phyloP scores from a whole-genome alignment of 2,888 invertebrate species.

The Protophormia terraenovae region DNA sequence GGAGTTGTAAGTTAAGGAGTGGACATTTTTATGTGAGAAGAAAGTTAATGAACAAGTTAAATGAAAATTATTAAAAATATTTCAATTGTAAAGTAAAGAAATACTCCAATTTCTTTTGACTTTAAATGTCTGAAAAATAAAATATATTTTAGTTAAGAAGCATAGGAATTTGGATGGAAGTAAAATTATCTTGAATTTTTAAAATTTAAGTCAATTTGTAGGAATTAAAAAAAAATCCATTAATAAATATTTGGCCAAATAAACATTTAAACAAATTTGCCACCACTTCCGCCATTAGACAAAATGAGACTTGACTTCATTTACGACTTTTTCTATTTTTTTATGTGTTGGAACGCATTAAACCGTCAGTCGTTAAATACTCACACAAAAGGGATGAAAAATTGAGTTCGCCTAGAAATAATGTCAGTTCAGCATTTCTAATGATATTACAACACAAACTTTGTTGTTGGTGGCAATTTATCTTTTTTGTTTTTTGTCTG shows the following conservation, averaged over 20 bases:
- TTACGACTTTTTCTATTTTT: not conserved
- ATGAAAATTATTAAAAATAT: too few relatives aligned
- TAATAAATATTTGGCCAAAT: slow-evolving; percentile 59
- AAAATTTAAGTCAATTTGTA: too few relatives aligned
- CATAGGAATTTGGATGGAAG: too few relatives aligned
- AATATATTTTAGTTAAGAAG: too few relatives aligned
- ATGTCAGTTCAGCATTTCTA: slow-evolving; percentile 47
- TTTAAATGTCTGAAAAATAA: too few relatives aligned
- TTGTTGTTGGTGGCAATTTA: slow-evolving; percentile 32
- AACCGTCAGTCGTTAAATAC: slow-evolving; percentile 34
- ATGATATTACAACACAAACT: not conserved
- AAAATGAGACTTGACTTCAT: slow-evolving; percentile 14
- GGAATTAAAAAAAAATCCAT: too few relatives aligned
- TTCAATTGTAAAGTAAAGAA: too few relatives aligned
- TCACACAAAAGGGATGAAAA: slow-evolving; percentile 58
- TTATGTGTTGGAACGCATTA: slow-evolving; percentile 41
- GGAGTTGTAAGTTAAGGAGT: not conserved
- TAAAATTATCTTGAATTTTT: too few relatives aligned
- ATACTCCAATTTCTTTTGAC: too few relatives aligned
- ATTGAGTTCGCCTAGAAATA: slow-evolving; percentile 11
- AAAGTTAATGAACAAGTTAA: too few relatives aligned
- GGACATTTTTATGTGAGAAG: too few relatives aligned
- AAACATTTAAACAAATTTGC: slow-evolving; percentile 24
- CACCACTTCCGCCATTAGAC: slow-evolving; percentile 50
- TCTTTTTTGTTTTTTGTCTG: slow-evolving; percentile 12